These are phyloP conservation scores for human DNA, from an alignment of 2,113 vertebrate species.

Conservation along the genomic window DNA sequence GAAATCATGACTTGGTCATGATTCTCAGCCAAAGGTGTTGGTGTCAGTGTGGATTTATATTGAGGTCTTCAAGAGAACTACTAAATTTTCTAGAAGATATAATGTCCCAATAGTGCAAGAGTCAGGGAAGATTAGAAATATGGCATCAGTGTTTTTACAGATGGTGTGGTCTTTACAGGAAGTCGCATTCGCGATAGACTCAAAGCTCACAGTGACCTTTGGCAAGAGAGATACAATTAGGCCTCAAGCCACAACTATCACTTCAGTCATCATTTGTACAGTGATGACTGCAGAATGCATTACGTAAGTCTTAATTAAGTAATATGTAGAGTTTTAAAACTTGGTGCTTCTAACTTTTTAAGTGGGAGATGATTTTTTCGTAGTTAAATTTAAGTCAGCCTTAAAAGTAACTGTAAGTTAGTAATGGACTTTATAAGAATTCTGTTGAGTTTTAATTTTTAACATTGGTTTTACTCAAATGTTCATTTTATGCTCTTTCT, in stretches of 20 bases:
- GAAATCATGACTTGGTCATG: neutral
- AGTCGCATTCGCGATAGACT: neutral
- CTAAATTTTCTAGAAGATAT: slow-evolving; percentile 45
- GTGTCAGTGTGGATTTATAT: slow-evolving; percentile 4
- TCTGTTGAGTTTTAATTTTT: neutral
- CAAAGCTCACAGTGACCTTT: neutral
- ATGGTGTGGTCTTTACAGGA: neutral
- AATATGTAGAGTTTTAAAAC: neutral
- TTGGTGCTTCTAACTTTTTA: neutral
- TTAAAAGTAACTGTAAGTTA: neutral
- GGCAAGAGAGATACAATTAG: neutral
- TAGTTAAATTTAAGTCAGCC: neutral
- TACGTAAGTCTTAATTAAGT: neutral
- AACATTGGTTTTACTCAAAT: neutral
- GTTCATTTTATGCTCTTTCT: neutral
- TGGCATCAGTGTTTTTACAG: neutral
- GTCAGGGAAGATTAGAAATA: slow-evolving; percentile 51
- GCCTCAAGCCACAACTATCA: neutral
- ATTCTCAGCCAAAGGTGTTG: slow-evolving; percentile 5
- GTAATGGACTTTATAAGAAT: neutral
- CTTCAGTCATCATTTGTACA: neutral
- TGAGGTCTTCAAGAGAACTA: slow-evolving; percentile 23
- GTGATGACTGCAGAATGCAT: neutral
- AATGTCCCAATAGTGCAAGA: neutral
- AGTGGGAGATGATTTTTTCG: neutral